Evolutionary conservation across 2,888 invertebrate species (phyloP), one percentile per base, ranked within the genome.

Genomic region (Digitonthophagus gazella): DNA sequence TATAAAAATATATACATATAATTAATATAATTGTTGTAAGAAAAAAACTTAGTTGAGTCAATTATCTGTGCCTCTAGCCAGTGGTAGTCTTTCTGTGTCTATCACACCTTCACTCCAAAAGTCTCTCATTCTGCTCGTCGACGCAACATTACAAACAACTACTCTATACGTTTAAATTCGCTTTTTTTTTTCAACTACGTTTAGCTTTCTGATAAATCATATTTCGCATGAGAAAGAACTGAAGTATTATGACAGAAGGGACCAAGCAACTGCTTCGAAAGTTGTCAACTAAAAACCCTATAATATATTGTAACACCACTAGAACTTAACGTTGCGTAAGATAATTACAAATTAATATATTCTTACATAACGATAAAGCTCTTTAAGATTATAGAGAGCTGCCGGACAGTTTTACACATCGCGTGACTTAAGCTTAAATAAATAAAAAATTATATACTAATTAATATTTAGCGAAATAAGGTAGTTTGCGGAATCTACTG

Each of bases 11-110:
- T 44, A 44, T 44, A 44, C 28, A 44, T 44, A 44, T 44, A 44
- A 44, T 44, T 44, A 44, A 44, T 44, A 44, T 80, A 81, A 78
- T 80, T 82, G 81, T 82, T 80, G 81, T 82, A 82, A 81, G 78
- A 79, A 81, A 58, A 80, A 81, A 80, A 44, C 28, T 86, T 85
- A 86, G 86, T 86, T 86, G 86, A 86, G 86, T 86, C 86, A 86
- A 86, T 86, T 86, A 86, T 85, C 86, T 86, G 86, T 86, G 86
- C 86, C 86, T 86, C 80, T 83, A 83, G 83, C 81, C 75, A 79
- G 79, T 82, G 81, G 81, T 82, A 82, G 82, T 81, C 78, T 80
- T 76, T 82, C 75, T 80, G 76, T 80, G 78, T 80, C 80, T 81
- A 79, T 80, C 78, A 81, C 81, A 80, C 79, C 76, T 78, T 74